A percentile compares a stretch with the other conserved stretches of the same genome.
Evolutionary conservation across 2,888 invertebrate genomes (phyloP).

Genomic region (Azorinus chamasolen): DNA sequence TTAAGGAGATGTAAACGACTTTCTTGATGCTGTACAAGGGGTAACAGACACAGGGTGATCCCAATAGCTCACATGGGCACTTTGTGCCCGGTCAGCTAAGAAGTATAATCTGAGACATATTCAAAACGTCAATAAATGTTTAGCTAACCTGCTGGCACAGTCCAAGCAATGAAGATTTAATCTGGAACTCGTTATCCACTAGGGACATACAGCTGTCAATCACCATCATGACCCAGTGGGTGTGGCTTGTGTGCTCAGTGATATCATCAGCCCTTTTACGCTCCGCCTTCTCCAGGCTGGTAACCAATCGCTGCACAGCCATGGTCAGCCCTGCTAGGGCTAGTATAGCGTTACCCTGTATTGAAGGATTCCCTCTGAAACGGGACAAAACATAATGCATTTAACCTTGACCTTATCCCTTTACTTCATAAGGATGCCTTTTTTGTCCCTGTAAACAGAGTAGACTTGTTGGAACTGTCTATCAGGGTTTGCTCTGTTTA

Average conservation of each 20-base stretch:
- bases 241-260: slow-evolving; percentile 76
- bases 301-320: slow-evolving; percentile 69
- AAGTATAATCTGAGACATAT: too few species aligned
- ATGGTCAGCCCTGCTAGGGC: slow-evolving; percentile 78
- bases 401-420: too few species aligned
- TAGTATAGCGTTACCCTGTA: slow-evolving; percentile 81
- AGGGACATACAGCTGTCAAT: slow-evolving; percentile 80
- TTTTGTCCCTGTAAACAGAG: too few species aligned
- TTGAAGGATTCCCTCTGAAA: slow-evolving; percentile 78
- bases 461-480: too few species aligned
- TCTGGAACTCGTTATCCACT: slow-evolving; percentile 76
- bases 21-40: too few species aligned
- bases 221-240: slow-evolving; percentile 80
- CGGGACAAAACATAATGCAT: background rate
- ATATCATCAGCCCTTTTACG: slow-evolving; percentile 63
- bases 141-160: slow-evolving; percentile 81
- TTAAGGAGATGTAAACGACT: too few species aligned
- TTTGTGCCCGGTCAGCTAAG: too few species aligned
- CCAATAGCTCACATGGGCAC: too few species aligned
- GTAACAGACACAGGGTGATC: too few species aligned
- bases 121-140: too few species aligned
- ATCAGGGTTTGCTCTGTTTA: too few species aligned
- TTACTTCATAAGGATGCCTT: too few species aligned
- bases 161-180: slow-evolving; percentile 76
- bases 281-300: slow-evolving; percentile 66